Conservation (phyloP, 2,888 invertebrate genomes). For the Branchipolynoe longqiensis region DNA sequence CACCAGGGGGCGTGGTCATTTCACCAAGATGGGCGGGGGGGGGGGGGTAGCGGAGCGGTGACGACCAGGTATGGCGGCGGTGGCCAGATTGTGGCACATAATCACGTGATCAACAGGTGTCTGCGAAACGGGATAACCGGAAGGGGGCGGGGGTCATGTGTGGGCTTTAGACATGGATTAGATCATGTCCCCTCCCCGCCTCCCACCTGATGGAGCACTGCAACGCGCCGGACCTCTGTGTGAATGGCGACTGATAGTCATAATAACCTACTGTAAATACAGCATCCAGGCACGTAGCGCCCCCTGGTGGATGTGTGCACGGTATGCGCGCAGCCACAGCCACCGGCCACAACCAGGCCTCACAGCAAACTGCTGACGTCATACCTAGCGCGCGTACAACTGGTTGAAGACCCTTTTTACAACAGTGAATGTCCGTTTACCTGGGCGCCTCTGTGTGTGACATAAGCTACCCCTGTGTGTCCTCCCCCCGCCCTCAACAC, state of each 20-base stretch:
- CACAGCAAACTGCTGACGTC: no score
- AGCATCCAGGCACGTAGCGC: not conserved
- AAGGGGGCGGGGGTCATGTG: not conserved
- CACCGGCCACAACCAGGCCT: no score
- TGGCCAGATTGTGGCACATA: constrained; percentile 23
- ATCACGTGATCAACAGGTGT: constrained; percentile 30
- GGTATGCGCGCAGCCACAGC: no score
- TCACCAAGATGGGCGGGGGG: not conserved
- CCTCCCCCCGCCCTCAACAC: no score
- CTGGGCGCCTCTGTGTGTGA: no score
- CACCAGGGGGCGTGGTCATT: not conserved
- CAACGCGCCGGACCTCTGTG: not conserved
- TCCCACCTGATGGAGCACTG: not conserved
- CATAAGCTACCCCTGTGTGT: no score
- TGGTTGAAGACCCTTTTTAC: no score
- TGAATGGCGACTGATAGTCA: constrained; percentile 5
- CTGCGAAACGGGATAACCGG: not conserved
- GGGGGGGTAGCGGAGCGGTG: not conserved
- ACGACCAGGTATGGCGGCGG: constrained; percentile 26
- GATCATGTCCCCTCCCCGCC: constrained; percentile 34
- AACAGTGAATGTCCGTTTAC: no score
- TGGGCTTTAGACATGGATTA: no score
- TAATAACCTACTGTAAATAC: constrained; percentile 4
- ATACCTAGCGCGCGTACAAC: no score
- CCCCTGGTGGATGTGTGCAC: constrained; percentile 15